Evolutionary conservation across 2,888 invertebrate species (phyloP), one percentile per base, ranked within the genome.

Genomic region (Trichopria drosophilae): DNA sequence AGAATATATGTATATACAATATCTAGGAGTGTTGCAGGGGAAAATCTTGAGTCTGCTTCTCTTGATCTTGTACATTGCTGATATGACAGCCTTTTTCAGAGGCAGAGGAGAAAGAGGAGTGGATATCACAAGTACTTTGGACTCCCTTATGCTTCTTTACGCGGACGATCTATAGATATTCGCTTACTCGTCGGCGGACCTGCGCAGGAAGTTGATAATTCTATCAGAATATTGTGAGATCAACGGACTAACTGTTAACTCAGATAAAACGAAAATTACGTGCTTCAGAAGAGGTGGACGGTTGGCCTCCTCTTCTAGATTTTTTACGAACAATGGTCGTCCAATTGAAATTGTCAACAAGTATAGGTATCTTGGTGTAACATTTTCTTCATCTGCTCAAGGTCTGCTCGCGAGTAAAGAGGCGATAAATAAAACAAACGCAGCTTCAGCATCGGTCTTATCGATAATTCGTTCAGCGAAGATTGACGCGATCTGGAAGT

Each of bases 91-190:
- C 4, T 37, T 37, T 23, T 37, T 37, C 12, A 3, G 4, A 6
- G 18, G 19, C 2, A 10, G 16, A 6, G 37, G 37, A 22, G 6
- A 3, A 6, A 12, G 20, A 12, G 37, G 37, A 22, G n/a, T 37
- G 5, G 22, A 22, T 6, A n/a, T 10, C 13, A n/a, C n/a, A n/a
- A n/a, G n/a, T n/a, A n/a, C 2, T 5, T 31, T 15, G 3, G 31
- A 42, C n/a, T 19, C 32, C 4, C 13, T 13, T 5, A 5, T 28
- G 2, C 20, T 42, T 4, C 31, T 15, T 10, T 42, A 42, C 10
- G 42, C 29, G 6, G 31, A 42, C n/a, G 42, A 42, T 16, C 12
- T 42, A 10, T 29, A 31, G 6, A 9, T 42, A 4, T 13, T 42
- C 28, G 18, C 42, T 7, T 29, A 42, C 15, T 31, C 37, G n/a